phyloP scores from a whole-genome alignment of 2,797 vertebrate species.

The Pampus argenteus region DNA sequence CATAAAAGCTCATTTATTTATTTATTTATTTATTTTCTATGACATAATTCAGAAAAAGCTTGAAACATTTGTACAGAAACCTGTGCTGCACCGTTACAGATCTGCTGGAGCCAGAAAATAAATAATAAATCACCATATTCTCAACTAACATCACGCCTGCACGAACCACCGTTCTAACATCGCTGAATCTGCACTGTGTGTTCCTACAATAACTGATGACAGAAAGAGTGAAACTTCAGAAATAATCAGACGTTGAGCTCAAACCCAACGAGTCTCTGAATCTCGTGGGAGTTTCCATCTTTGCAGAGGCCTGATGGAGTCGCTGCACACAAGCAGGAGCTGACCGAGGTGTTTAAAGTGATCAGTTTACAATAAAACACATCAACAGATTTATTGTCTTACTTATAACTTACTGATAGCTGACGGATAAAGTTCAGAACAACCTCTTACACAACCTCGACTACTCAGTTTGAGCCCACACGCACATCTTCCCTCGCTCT shows the following conservation, averaged over 20 bases:
- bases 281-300: not conserved
- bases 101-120: not conserved
- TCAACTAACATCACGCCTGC: slow-evolving; percentile 14
- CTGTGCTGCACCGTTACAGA: not conserved
- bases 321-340: not conserved
- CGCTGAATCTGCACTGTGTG: slow-evolving; percentile 8
- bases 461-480: slow-evolving; percentile 27
- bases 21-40: no score
- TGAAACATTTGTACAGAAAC: not conserved
- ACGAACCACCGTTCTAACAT: not conserved
- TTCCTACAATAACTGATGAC: not conserved
- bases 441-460: slow-evolving; percentile 43
- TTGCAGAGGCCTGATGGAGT: not conserved
- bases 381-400: not conserved
- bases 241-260: no score
- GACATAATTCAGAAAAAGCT: no score
- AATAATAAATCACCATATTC: not conserved
- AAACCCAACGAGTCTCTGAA: not conserved
- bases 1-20: not conserved
- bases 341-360: slow-evolving; percentile 1
- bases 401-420: slow-evolving; percentile 3
- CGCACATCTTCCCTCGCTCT: slow-evolving; percentile 11
- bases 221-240: not conserved
- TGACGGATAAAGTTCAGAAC: slow-evolving; percentile 15
- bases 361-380: not conserved